Percentiles rank a stretch among this genome's conserved stretches.
Evolutionary conservation across 2,888 invertebrate genomes (phyloP).

Genomic region (Ectemnius cavifrons): DNA sequence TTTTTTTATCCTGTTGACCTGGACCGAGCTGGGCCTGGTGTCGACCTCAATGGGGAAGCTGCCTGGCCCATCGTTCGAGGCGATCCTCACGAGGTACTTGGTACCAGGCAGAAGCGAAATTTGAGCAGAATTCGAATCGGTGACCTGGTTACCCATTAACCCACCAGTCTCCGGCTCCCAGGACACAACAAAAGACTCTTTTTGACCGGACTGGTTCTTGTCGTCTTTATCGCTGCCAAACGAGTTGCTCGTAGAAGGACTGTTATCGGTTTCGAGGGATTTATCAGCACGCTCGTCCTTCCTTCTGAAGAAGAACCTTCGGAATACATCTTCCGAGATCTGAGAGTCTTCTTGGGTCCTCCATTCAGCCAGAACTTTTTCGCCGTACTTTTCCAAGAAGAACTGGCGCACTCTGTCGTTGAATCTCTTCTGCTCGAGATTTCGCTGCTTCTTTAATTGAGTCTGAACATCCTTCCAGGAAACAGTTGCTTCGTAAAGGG

Average conservation of each 20-base stretch:
- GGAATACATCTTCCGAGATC: slow-evolving; percentile 70
- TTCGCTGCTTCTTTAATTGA: slow-evolving; percentile 67
- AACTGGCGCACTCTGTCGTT: slow-evolving; percentile 71
- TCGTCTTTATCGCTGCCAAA: slow-evolving; percentile 42
- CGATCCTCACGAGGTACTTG: slow-evolving; percentile 74
- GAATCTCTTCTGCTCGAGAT: slow-evolving; percentile 67
- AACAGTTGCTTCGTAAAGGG: slow-evolving; percentile 72
- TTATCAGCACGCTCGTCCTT: slow-evolving; percentile 59
- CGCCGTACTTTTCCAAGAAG: slow-evolving; percentile 71
- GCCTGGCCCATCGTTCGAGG: slow-evolving; percentile 75
- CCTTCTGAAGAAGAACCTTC: slow-evolving; percentile 71
- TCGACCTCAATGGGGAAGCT: slow-evolving; percentile 75
- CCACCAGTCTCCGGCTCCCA: slow-evolving; percentile 76
- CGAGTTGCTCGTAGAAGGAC: slow-evolving; percentile 58
- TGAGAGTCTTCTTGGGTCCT: slow-evolving; percentile 67
- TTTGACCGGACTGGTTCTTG: slow-evolving; percentile 34
- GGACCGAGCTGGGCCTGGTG: slow-evolving; percentile 66
- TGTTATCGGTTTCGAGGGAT: slow-evolving; percentile 55
- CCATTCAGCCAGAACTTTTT: slow-evolving; percentile 71
- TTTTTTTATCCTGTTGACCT: slow-evolving; percentile 65
- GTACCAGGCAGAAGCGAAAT: slow-evolving; percentile 74
- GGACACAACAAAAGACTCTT: slow-evolving; percentile 72
- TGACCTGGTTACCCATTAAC: slow-evolving; percentile 75
- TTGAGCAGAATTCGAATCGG: slow-evolving; percentile 72
- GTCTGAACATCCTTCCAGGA: slow-evolving; percentile 71